Conservation (phyloP, 2,797 vertebrate species). For the Rhadinocentrus ornatus region DNA sequence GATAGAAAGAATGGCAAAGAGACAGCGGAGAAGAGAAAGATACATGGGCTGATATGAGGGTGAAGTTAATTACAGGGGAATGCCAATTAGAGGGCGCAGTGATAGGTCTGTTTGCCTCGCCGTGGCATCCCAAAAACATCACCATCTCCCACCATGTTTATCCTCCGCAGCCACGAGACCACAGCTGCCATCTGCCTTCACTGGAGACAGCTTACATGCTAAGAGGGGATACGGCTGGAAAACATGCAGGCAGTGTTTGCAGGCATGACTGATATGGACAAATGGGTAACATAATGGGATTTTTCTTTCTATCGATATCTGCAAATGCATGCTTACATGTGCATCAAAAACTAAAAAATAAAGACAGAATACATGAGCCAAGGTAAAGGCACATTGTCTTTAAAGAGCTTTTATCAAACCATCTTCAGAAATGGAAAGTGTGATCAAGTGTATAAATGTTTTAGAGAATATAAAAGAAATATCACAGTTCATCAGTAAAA, state of each 20-base stretch:
- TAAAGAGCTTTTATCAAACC: conserved; percentile 68
- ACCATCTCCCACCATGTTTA: conserved; percentile 77
- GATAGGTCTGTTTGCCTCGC: conserved; percentile 74
- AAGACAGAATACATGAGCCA: conserved; percentile 36
- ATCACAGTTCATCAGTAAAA: conserved; percentile 73
- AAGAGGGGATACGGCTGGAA: conserved; percentile 56
- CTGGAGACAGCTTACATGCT: conserved; percentile 66
- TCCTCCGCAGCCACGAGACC: conserved; percentile 72
- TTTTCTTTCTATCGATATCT: conserved; percentile 33
- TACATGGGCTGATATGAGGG: conserved; percentile 65
- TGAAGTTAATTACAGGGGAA: conserved; percentile 70
- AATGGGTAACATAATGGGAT: conserved; percentile 28
- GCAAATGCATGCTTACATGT: conserved; percentile 13
- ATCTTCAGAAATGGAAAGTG: conserved; percentile 53
- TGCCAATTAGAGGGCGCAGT: conserved; percentile 74
- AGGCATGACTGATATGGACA: conserved; percentile 53
- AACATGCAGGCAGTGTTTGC: conserved; percentile 56
- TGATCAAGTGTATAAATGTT: conserved; percentile 66
- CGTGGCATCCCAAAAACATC: conserved; percentile 76
- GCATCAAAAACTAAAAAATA: conserved; percentile 16
- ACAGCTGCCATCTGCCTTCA: conserved; percentile 75
- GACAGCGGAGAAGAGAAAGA: conserved; percentile 60
- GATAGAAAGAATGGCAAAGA: conserved; percentile 66
- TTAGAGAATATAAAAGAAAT: conserved; percentile 34
- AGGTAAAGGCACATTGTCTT: conserved; percentile 72